Evolutionary conservation across 2,888 invertebrate species (phyloP), one percentile per base, ranked within the genome.

Genomic region (Chirona hameri): DNA sequence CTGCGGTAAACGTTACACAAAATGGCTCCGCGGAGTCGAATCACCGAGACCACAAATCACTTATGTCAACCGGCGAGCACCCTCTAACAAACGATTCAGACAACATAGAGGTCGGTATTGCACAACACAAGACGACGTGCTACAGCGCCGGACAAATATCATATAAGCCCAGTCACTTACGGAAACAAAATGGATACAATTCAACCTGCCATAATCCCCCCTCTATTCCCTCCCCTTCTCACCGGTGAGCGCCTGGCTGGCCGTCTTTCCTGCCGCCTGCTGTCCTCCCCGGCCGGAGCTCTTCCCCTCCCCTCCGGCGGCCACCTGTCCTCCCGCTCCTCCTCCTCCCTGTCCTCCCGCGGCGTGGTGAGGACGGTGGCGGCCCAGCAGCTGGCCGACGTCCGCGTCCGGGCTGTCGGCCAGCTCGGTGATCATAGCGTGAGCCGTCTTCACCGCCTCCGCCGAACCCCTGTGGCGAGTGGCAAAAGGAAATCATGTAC

Each of bases 331-430:
- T n/a, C 81, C 52, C 31, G 83, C 82, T 52, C 84, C 48, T 39
- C 83, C 82, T 3, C 81, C 52, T 3, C 81, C 52, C 29, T 81
- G 55, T n/a, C 82, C 21, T 39, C 39, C 39, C 14, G 83, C 46
- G 27, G 27, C 52, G 52, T 80, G 80, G 55, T 48, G 55, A 4
- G 80, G 80, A 18, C 24, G 18, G 80, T 80, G 29, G 0, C 52
- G 92, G 83, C 95, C 93, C 87, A 96, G 88, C 90, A 96, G 92
- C 87, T 93, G 93, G 85, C 93, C 89, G 86, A 97, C 94, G 88
- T 97, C 97, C 4, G 95, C 94, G 86, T 99, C 98, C 10, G 97
- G 96, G 90, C 99, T 98, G 88, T 96, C 95, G 87, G 98, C 95
- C 87, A 99, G 91, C 18, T 96, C 93, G 79, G 94, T 92, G 86